Percentiles rank a stretch among this genome's conserved stretches.
phyloP scores from a whole-genome alignment of 2,113 vertebrate genomes.

The Acrocephalus arundinaceus region DNA sequence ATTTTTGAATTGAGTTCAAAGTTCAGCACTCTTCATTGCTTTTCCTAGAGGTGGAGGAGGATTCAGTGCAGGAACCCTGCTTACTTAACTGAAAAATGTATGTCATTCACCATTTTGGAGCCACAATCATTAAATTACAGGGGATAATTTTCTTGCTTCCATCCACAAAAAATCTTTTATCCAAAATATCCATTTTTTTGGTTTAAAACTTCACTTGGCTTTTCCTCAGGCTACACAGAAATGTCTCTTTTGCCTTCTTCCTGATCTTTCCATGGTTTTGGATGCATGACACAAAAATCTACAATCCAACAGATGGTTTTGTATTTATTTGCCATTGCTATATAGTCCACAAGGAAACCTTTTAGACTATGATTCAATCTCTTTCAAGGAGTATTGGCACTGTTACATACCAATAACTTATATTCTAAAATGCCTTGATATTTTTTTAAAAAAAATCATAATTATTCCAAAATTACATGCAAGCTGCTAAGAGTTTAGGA shows the following conservation, averaged over 20 bases:
- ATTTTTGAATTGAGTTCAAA: neutral
- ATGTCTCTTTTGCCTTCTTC: neutral
- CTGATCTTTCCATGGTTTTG: neutral
- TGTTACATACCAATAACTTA: neutral
- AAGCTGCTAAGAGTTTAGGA: neutral
- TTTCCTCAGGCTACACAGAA: neutral
- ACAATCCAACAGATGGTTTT: accelerated
- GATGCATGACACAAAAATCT: neutral
- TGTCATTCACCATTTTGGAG: neutral
- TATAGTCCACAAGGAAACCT: neutral
- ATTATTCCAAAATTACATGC: neutral
- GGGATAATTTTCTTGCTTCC: neutral
- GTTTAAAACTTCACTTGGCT: neutral
- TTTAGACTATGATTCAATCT: neutral
- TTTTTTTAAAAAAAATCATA: neutral
- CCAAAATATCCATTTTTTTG: neutral
- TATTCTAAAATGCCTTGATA: neutral
- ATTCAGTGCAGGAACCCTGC: neutral
- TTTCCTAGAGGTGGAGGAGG: neutral
- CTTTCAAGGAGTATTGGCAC: neutral
- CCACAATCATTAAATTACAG: neutral
- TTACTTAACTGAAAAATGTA: neutral
- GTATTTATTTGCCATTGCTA: neutral
- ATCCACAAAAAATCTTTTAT: neutral
- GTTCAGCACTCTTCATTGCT: neutral